Conservation (phyloP, 2,888 invertebrate species). For the Busseola fusca region DNA sequence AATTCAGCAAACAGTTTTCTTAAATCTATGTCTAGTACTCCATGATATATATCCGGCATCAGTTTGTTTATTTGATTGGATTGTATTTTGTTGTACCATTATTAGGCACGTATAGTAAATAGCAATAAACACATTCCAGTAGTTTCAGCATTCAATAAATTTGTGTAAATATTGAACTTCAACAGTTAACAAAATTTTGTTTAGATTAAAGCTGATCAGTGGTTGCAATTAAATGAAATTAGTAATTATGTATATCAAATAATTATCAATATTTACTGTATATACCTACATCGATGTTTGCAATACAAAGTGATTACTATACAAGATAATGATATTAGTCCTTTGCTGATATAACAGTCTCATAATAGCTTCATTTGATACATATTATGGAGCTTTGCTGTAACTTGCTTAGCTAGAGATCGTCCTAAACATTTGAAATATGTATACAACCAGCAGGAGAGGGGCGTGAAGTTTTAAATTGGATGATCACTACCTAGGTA, state of each 20-base stretch:
- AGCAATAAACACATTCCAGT: neutral
- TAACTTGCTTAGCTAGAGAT: neutral
- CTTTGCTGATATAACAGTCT: neutral
- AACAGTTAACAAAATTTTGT: neutral
- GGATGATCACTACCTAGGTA: neutral
- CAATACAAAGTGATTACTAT: slow-evolving; percentile 1
- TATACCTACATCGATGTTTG: neutral
- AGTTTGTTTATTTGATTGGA: neutral
- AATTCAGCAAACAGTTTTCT: too few species aligned
- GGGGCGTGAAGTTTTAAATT: neutral
- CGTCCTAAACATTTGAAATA: neutral
- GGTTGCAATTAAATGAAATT: neutral
- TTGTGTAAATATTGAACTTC: neutral
- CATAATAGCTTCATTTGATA: slow-evolving; percentile 1
- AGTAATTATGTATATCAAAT: neutral
- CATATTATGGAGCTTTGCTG: neutral
- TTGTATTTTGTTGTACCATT: neutral
- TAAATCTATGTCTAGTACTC: too few species aligned
- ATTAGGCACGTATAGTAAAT: neutral
- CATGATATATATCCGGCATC: too few species aligned
- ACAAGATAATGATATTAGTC: neutral
- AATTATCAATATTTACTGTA: neutral
- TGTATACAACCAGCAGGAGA: neutral
- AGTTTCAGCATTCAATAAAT: neutral
- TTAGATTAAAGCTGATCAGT: neutral